A percentile compares a stretch with the other conserved stretches of the same genome.
Evolutionary conservation across 1,140 invertebrate species (phyloP).

Genomic region (Limonius californicus): DNA sequence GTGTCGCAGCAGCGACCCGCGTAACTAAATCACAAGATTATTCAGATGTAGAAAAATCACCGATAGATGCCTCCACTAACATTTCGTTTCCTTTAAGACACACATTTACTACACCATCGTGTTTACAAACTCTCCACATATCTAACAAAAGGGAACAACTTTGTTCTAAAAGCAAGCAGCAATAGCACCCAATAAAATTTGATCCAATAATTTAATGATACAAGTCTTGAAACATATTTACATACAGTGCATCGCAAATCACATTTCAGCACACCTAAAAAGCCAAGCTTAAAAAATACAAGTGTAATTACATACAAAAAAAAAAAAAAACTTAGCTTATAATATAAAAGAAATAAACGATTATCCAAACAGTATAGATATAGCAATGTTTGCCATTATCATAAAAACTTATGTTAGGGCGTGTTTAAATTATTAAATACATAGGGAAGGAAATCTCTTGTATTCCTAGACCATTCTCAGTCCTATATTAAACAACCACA

Average conservation of each 20-base stretch:
- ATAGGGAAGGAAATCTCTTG: slow-evolving; percentile 23
- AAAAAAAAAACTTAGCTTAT: too few species aligned
- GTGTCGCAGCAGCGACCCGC: not conserved
- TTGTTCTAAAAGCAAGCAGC: not conserved
- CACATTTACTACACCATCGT: not conserved
- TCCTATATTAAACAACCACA: slow-evolving; percentile 34
- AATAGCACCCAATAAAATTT: slow-evolving; percentile 40
- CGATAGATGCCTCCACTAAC: not conserved
- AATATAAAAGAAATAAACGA: slow-evolving; percentile 20
- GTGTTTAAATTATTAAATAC: slow-evolving; percentile 20
- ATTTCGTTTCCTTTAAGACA: too few species aligned
- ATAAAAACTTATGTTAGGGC: slow-evolving; percentile 16
- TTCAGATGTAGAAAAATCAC: too few species aligned
- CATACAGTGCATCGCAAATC: slow-evolving; percentile 43
- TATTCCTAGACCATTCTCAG: slow-evolving; percentile 32
- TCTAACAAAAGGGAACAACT: not conserved
- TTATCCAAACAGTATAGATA: slow-evolving; percentile 3
- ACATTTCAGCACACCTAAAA: slow-evolving; percentile 44
- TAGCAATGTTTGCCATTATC: slow-evolving; percentile 9
- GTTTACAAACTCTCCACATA: not conserved
- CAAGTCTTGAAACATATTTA: slow-evolving; percentile 34
- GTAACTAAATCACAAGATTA: too few species aligned
- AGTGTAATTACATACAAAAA: slow-evolving; percentile 33
- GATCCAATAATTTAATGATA: slow-evolving; percentile 23
- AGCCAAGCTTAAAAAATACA: slow-evolving; percentile 37